Conservation (phyloP, 64 coral and sea anemone genomes). For the Trachythela sp. region DNA sequence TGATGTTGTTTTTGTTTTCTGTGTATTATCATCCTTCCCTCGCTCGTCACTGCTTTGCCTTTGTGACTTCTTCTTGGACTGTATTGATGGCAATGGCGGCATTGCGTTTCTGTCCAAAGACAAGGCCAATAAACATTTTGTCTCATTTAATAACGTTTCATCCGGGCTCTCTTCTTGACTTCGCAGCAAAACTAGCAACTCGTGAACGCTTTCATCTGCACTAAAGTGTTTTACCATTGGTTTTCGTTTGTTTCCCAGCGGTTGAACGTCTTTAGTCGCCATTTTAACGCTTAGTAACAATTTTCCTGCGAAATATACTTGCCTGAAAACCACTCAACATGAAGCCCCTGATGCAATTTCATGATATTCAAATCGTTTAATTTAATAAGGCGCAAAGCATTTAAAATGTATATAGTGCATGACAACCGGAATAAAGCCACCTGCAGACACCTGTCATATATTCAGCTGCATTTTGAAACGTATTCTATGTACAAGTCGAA, state of each 20-base stretch:
- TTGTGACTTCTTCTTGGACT: not conserved
- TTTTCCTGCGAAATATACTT: no score
- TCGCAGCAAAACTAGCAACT: not conserved
- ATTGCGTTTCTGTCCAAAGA: not conserved
- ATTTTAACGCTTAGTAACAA: not conserved
- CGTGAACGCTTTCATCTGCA: not conserved
- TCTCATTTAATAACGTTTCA: not conserved
- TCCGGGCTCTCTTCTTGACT: not conserved
- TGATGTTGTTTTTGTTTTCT: not conserved
- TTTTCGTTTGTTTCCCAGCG: not conserved
- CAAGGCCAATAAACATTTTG: conserved; percentile 9
- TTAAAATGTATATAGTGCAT: not conserved
- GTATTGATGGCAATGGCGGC: conserved; percentile 4
- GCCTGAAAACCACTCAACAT: no score
- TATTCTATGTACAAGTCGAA: no score
- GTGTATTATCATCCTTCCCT: no score
- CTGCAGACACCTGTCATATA: no score
- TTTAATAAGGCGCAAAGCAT: not conserved
- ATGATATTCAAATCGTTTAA: no score
- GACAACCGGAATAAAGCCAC: no score
- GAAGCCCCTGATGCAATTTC: no score
- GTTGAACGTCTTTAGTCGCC: not conserved
- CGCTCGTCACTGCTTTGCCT: not conserved
- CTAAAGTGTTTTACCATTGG: not conserved
- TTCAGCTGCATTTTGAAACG: no score